Evolutionary conservation across 2,113 vertebrate species (phyloP).

Genomic region (Setophaga petechia): DNA sequence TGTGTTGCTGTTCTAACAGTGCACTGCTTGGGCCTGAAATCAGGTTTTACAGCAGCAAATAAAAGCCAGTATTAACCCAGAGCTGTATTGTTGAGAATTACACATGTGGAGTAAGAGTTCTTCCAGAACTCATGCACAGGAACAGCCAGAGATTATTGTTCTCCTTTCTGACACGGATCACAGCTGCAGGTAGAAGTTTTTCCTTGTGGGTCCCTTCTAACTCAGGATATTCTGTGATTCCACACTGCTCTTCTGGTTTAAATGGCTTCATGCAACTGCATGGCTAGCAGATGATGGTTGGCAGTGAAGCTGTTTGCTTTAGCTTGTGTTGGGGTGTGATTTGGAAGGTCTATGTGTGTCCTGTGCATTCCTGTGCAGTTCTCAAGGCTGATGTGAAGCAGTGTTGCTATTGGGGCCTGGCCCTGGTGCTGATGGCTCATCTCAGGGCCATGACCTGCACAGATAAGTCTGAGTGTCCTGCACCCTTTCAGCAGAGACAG

Average conservation of each 20-base stretch:
- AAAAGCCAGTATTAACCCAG: background rate
- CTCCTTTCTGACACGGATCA: fast-evolving
- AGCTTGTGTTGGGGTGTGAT: background rate
- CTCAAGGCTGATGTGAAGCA: background rate
- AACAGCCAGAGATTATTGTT: fast-evolving
- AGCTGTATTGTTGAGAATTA: background rate
- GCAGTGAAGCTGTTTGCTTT: background rate
- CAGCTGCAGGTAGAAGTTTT: background rate
- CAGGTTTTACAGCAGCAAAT: background rate
- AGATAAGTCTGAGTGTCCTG: slow-evolving; percentile 55
- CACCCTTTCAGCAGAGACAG: slow-evolving; percentile 1
- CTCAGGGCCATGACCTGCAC: slow-evolving; percentile 7
- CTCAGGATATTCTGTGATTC: background rate
- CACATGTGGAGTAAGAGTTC: fast-evolving
- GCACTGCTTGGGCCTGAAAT: background rate
- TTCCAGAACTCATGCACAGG: background rate
- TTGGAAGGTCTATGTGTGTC: background rate
- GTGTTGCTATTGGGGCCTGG: background rate
- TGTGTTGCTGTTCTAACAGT: background rate
- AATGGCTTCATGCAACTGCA: background rate
- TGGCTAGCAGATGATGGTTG: background rate
- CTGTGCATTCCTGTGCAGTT: background rate
- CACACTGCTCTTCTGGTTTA: background rate
- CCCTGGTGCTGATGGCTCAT: background rate
- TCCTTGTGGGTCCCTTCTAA: background rate